Conservation (phyloP, 2,797 vertebrate genomes). For the Rhinophrynus dorsalis region DNA sequence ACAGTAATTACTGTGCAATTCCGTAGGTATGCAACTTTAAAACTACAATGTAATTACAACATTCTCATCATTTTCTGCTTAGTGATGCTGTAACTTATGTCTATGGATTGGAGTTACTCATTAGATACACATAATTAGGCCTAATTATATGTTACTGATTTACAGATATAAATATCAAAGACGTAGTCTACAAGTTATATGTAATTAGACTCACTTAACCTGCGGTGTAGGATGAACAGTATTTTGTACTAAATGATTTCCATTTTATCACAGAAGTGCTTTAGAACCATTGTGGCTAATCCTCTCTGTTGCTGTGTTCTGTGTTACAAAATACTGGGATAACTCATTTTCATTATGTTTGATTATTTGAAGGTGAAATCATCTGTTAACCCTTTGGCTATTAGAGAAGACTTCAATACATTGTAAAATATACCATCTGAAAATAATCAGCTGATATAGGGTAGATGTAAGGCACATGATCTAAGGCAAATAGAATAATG, state of each 20-base stretch:
- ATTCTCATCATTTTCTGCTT: conserved; percentile 22
- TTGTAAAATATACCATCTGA: too few species aligned
- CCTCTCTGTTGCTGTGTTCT: background rate
- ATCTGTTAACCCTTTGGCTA: too few species aligned
- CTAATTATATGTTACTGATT: conserved; percentile 43
- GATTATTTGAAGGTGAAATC: too few species aligned
- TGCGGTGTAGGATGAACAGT: conserved; percentile 33
- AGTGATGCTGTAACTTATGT: conserved; percentile 24
- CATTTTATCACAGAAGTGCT: conserved; percentile 12
- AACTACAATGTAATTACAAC: background rate
- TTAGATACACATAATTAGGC: conserved; percentile 47
- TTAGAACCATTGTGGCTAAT: background rate
- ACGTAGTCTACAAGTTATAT: conserved; percentile 34
- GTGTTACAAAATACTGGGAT: background rate
- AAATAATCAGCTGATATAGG: too few species aligned
- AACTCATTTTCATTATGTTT: too few species aligned
- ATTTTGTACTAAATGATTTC: conserved; percentile 28
- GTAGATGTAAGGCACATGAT: too few species aligned
- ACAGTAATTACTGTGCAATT: too few species aligned
- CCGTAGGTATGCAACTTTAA: background rate
- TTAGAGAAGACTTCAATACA: too few species aligned
- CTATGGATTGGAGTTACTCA: conserved; percentile 45
- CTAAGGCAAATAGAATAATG: too few species aligned
- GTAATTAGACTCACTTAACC: conserved; percentile 41
- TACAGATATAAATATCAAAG: conserved; percentile 46